Percentiles rank a stretch among this genome's conserved stretches.
Evolutionary conservation across 2,888 invertebrate species (phyloP).

Genomic region (Acrobasis suavella): DNA sequence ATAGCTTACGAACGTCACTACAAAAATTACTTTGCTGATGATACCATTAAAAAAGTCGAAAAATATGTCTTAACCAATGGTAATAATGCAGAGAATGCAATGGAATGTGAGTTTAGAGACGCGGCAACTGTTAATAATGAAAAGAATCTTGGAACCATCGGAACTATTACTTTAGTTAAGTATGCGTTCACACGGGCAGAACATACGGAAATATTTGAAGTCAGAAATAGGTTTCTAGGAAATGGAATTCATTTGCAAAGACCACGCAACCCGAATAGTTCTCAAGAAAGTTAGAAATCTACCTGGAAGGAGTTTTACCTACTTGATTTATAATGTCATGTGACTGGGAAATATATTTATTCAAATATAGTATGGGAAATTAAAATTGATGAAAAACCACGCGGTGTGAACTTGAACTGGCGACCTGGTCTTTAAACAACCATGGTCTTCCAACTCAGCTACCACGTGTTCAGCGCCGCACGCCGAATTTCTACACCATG

Average conservation of each 20-base stretch:
- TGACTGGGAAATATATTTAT: no score
- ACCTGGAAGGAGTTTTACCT: no score
- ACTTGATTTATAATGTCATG: no score
- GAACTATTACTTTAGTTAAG: conserved; percentile 39
- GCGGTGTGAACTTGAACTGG: no score
- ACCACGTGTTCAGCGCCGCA: no score
- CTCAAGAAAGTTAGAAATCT: neutral
- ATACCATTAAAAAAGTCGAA: conserved; percentile 18
- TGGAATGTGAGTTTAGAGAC: conserved; percentile 23
- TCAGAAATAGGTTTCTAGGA: conserved; percentile 23
- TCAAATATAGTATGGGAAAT: no score
- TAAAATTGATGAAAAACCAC: no score
- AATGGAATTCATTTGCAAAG: neutral
- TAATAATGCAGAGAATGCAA: conserved; percentile 29
- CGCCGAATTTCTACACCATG: neutral
- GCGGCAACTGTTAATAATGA: conserved; percentile 54
- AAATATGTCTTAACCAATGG: conserved; percentile 22
- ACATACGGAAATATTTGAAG: conserved; percentile 9
- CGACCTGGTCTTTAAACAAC: no score
- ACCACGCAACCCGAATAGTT: neutral
- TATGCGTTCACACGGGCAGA: conserved; percentile 21
- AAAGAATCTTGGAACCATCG: conserved; percentile 59
- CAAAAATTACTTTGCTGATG: conserved; percentile 30
- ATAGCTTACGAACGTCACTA: conserved; percentile 45
- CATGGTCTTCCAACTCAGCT: no score